A percentile compares a stretch with the other conserved stretches of the same genome.
Conservation (phyloP, 2,888 invertebrate genomes). For the Tetanocera ferruginea region DNA sequence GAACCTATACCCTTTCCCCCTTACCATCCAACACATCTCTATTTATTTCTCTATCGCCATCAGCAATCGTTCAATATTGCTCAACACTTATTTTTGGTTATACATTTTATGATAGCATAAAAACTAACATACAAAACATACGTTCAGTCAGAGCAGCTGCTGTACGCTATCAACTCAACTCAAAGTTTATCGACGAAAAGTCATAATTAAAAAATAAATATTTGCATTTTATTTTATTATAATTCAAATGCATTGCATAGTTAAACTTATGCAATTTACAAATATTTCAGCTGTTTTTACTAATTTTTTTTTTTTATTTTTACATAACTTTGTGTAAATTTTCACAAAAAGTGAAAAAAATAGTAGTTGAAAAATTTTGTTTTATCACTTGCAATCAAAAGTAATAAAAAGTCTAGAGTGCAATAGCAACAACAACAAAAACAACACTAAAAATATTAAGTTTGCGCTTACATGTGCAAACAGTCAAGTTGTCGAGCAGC, state of each 20-base stretch:
- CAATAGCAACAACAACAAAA: not conserved
- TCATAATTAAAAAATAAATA: conserved; percentile 32
- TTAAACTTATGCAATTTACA: conserved; percentile 30
- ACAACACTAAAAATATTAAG: not conserved
- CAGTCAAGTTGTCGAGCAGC: not conserved
- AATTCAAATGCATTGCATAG: not conserved
- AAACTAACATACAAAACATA: no score
- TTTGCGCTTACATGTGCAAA: not conserved
- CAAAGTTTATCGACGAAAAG: not conserved
- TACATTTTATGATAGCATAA: no score
- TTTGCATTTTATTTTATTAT: conserved; percentile 22
- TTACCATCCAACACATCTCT: no score
- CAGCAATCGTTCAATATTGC: no score
- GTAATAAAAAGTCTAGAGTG: not conserved
- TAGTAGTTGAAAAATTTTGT: not conserved
- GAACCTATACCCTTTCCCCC: no score
- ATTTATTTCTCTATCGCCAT: no score
- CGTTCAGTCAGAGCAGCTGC: no score
- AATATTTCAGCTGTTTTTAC: no score
- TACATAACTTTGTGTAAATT: not conserved
- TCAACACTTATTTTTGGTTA: no score
- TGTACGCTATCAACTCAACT: no score
- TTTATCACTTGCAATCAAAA: conserved; percentile 18
- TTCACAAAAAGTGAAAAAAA: not conserved
- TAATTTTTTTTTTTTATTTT: not conserved